These are phyloP conservation scores for Oscheius sp. DNA, from an alignment of 2,888 invertebrate species.

Conservation along the genomic window DNA sequence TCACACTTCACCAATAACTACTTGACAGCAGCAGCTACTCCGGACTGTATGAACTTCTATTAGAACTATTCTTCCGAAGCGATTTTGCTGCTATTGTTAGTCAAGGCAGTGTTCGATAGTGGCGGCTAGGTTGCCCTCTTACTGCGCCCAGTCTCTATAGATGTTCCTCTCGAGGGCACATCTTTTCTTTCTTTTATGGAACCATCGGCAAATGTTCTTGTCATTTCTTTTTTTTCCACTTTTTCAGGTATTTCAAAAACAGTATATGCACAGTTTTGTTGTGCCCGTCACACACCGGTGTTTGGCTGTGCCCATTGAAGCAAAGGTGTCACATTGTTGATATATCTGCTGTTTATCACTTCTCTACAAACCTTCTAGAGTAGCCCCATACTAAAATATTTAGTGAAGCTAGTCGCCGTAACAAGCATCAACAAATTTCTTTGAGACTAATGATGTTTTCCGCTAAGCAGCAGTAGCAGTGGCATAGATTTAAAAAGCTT, in stretches of 20 bases:
- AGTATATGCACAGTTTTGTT: neutral
- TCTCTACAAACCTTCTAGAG: neutral
- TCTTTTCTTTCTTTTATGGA: neutral
- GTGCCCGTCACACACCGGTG: neutral
- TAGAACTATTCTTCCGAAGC: neutral
- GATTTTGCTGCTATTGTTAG: conserved; percentile 23
- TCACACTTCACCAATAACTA: too few relatives aligned
- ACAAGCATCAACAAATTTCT: conserved; percentile 2
- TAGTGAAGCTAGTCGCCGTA: neutral
- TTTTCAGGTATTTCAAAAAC: neutral
- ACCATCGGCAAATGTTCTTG: neutral
- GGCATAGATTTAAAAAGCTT: too few relatives aligned
- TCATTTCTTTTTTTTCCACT: neutral
- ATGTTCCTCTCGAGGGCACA: conserved; percentile 21
- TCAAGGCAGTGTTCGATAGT: conserved; percentile 32
- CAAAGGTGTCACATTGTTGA: conserved; percentile 9
- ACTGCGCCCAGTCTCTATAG: conserved; percentile 21
- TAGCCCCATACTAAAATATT: neutral
- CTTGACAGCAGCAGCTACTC: too few relatives aligned
- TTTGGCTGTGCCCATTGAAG: conserved; percentile 3
- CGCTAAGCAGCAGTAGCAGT: too few relatives aligned
- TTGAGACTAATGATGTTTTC: neutral
- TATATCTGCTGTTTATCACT: neutral
- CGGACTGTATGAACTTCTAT: too few relatives aligned
- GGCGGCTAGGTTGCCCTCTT: conserved; percentile 32